Percentiles rank a stretch among this genome's conserved stretches.
Evolutionary conservation across 2,113 vertebrate genomes (phyloP).

Genomic region (Syngnathus floridae): DNA sequence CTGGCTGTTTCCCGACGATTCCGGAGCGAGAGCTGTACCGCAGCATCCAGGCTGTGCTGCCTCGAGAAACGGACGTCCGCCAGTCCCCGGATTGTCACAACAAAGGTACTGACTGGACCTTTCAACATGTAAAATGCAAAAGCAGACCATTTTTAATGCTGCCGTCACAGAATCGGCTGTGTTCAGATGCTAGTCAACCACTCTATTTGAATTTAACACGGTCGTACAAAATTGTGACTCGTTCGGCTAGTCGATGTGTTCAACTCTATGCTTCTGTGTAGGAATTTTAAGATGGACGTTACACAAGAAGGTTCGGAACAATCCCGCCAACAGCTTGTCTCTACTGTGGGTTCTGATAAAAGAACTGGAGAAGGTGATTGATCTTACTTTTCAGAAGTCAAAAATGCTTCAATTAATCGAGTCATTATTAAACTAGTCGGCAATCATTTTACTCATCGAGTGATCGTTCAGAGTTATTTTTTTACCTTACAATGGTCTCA

Average conservation of each 20-base stretch:
- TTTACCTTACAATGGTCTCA: too few relatives aligned
- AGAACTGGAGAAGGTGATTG: slow-evolving; percentile 85
- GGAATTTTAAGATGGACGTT: slow-evolving; percentile 92
- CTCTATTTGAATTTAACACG: slow-evolving; percentile 5
- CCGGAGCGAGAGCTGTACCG: slow-evolving; percentile 82
- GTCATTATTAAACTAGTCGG: too few relatives aligned
- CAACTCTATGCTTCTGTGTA: slow-evolving; percentile 36
- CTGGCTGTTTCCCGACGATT: slow-evolving; percentile 48
- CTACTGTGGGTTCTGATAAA: slow-evolving; percentile 81
- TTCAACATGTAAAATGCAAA: too few relatives aligned
- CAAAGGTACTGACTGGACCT: slow-evolving; percentile 66
- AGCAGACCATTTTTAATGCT: too few relatives aligned
- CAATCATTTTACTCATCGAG: too few relatives aligned
- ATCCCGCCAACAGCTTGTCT: slow-evolving; percentile 69
- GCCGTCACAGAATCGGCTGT: slow-evolving; percentile 10
- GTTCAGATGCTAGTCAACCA: slow-evolving; percentile 31
- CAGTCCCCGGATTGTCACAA: slow-evolving; percentile 60
- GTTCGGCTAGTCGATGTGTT: slow-evolving; percentile 14
- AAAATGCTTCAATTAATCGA: too few relatives aligned
- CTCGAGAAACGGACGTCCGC: slow-evolving; percentile 73
- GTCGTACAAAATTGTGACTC: slow-evolving; percentile 18
- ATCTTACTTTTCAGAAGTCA: background rate
- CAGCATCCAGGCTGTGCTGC: slow-evolving; percentile 79
- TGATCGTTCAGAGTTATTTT: too few relatives aligned
- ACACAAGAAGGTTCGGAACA: slow-evolving; percentile 84